These are phyloP conservation scores for Ichneumoninae sp. DNA, from an alignment of 2,888 invertebrate species.

Conservation along the genomic window DNA sequence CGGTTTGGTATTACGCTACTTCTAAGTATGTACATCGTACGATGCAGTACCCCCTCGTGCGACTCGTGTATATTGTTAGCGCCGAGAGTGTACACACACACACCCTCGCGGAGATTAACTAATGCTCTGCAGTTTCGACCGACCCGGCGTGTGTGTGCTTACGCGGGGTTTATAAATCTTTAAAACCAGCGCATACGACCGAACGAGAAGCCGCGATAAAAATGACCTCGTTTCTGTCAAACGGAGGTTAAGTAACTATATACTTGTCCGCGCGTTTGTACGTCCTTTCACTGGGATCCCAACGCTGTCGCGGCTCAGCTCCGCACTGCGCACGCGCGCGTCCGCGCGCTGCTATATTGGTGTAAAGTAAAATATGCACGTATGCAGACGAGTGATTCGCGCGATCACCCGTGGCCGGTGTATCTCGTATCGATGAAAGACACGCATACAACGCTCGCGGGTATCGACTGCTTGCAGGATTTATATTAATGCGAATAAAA, in stretches of 20 bases:
- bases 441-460: background rate
- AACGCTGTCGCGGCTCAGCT: constrained; percentile 29
- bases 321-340: constrained; percentile 11
- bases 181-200: constrained; percentile 13
- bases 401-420: background rate
- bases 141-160: background rate
- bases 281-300: constrained; percentile 77
- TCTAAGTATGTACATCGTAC: background rate
- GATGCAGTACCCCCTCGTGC: background rate
- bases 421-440: background rate
- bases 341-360: background rate
- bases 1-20: background rate
- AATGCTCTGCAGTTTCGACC: background rate
- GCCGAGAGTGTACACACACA: background rate
- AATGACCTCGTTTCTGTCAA: constrained; percentile 81
- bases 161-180: background rate
- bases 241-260: constrained; percentile 80
- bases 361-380: background rate
- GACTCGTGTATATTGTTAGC: background rate
- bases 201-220: constrained; percentile 72
- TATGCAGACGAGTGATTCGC: background rate
- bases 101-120: background rate
- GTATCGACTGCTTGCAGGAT: background rate
- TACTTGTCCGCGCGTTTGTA: constrained; percentile 71
- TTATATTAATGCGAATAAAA: background rate